Evolutionary conservation across 2,888 invertebrate species (phyloP), one percentile per base, ranked within the genome.

Genomic region (Hecatera dysodea): DNA sequence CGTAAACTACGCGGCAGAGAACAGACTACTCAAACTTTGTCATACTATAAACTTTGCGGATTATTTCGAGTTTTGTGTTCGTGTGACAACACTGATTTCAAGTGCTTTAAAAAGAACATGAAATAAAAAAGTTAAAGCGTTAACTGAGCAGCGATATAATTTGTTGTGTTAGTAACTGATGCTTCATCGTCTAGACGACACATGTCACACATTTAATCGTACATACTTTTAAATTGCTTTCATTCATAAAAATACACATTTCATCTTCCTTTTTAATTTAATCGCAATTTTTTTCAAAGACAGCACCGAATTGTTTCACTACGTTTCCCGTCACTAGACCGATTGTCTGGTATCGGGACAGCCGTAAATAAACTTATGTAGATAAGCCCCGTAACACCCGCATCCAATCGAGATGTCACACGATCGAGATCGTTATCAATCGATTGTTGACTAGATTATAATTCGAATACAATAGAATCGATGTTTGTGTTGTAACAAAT

Each of bases 381-480:
- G 80, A 80, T 78, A 76, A 78, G 72, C 69, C 76, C 63, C 68
- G 84, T 83, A 89, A 87, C 89, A 87, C 92, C 92, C 92, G 92
- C 91, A 92, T 92, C 89, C 88, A 89, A 90, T 89, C 87, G 85
- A 82, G 84, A 83, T 87, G 87, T 84, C 85, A 86, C 87, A 82
- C 83, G 83, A 88, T 84, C 84, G 75, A 78, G 90, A 90, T 90
- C 75, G 85, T 88, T 88, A 91, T 90, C 91, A 80, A 72, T 74
- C 76, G 88, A 87, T 85, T 83, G 84, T 86, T 80, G 81, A 82
- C 83, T 83, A 82, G 85, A 88, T 88, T 88, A 86, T 79, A 86
- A 88, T 88, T 86, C 81, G 81, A 86, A 86, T 84, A 90, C 91
- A 90, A 90, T 90, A 77, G 86, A 82, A 83, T 83, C 81, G 75